These are phyloP conservation scores for Drosophila insularis DNA, from an alignment of 1,140 invertebrate species.

Conservation along the genomic window DNA sequence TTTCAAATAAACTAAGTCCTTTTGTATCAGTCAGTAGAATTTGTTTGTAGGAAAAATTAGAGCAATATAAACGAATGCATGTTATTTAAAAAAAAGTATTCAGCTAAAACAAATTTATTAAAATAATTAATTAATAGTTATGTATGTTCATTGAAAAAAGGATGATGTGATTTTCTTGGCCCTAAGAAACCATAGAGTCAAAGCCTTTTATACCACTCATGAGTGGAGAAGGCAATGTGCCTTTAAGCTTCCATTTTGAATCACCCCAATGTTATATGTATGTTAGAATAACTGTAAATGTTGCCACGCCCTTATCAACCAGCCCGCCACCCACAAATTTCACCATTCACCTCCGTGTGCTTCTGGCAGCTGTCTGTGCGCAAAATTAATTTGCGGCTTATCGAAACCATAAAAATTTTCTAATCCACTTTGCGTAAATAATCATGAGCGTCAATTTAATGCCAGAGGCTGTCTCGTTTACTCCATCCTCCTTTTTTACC, in stretches of 20 bases:
- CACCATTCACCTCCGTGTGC: slow-evolving; percentile 6
- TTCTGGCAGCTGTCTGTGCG: slow-evolving; percentile 33
- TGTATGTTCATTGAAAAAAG: too few species aligned
- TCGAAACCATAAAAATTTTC: slow-evolving; percentile 58
- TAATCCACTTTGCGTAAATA: slow-evolving; percentile 61
- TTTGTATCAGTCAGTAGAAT: too few species aligned
- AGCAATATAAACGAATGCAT: too few species aligned
- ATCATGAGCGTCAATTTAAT: slow-evolving; percentile 59
- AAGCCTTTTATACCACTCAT: too few species aligned
- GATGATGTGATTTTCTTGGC: too few species aligned
- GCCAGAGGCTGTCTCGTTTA: slow-evolving; percentile 32
- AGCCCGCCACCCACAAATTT: not conserved
- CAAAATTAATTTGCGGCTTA: slow-evolving; percentile 60
- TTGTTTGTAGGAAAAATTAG: too few species aligned
- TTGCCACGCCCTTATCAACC: not conserved
- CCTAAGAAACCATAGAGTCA: too few species aligned
- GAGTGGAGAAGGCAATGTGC: too few species aligned
- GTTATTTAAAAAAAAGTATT: too few species aligned
- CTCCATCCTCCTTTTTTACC: not conserved
- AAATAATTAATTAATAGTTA: too few species aligned
- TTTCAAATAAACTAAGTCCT: too few species aligned
- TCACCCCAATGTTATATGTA: not conserved
- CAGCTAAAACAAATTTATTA: too few species aligned
- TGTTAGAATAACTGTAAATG: slow-evolving; percentile 9
- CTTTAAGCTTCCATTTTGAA: not conserved